Evolutionary conservation across 2,113 vertebrate genomes (phyloP).

Genomic region (Acanthochromis polyacanthus): DNA sequence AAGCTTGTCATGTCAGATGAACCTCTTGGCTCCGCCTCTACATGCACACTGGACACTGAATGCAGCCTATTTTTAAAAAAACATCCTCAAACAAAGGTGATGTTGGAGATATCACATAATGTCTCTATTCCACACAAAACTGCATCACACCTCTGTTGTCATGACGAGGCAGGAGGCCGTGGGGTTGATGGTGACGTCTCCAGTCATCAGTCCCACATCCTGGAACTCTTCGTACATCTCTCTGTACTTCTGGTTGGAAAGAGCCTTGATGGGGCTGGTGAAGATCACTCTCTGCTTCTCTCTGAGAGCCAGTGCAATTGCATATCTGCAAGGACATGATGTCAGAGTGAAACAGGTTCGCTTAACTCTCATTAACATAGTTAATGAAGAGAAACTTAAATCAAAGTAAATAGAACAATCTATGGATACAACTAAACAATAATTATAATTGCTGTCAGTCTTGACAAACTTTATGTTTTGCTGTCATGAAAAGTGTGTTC

Average conservation of each 20-base stretch:
- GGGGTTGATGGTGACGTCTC: conserved; percentile 98
- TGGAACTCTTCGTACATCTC: conserved; percentile 99
- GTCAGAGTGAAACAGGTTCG: neutral
- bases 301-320: conserved; percentile 94
- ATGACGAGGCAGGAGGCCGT: conserved; percentile 98
- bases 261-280: conserved; percentile 98
- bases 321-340: conserved; percentile 86
- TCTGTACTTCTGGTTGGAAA: conserved; percentile 99
- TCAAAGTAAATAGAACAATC: neutral
- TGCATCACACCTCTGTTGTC: conserved; percentile 93
- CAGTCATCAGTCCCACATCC: conserved; percentile 98
- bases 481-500: no score
- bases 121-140: neutral
- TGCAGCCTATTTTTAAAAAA: neutral
- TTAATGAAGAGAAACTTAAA: neutral
- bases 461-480: no score
- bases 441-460: no score
- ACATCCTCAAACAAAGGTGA: neutral
- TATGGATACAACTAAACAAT: neutral
- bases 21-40: neutral
- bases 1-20: neutral
- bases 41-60: no score
- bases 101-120: neutral
- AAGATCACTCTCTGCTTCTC: conserved; percentile 99
- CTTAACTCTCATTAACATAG: neutral